Base-by-base conservation (phyloP, 2,888 invertebrate species). In the Drosophila eohydei region DNA sequence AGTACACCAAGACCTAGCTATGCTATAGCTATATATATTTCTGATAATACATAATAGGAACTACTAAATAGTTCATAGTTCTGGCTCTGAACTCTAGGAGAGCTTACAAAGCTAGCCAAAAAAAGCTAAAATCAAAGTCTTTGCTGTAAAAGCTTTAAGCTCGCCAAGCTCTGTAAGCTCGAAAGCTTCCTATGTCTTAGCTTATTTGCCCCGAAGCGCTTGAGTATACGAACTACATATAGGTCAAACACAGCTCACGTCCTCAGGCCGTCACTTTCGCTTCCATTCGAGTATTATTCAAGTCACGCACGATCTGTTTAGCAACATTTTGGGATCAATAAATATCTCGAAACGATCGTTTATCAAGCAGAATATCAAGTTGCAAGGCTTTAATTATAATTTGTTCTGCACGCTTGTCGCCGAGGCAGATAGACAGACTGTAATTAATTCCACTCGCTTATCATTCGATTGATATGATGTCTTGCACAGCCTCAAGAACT, bases 381-480 rank as follows among this genome's bases (percentile, higher is more conserved):
- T 54, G 68, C 40, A 63, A 26, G 32, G 44, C 44, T 66, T 67
- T 80, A 64, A 80, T 80, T 83, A 66, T 52, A 34, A 80, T 41
- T 63, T 67, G 41, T 64, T 64, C 34, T 11, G 2, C 56, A n/a
- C 54, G 28, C 60, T 41, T 63, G 50, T 64, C 32, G 4, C 6
- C 3, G 32, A 6, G 70, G 61, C 44, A 70, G 40, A 40, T 43
- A 16, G 30, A 50, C 32, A 32, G 48, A 48, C n/a, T 58, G 73
- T 46, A 61, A 75, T 69, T 60, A 38, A 60, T 43, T 43, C 36
- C 28, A 4, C 34, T 21, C 52, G 72, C 38, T 48, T 50, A 48
- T 48, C 56, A 61, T n/a, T 36, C 41, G 9, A 63, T 36, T 43
- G 64, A 36, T 16, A 14, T 14, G n/a, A n/a, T 6, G 36, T 14